Percentiles rank a stretch among this genome's conserved stretches.
phyloP scores from a whole-genome alignment of 1,140 invertebrate species.

The Antheraea mylitta region DNA sequence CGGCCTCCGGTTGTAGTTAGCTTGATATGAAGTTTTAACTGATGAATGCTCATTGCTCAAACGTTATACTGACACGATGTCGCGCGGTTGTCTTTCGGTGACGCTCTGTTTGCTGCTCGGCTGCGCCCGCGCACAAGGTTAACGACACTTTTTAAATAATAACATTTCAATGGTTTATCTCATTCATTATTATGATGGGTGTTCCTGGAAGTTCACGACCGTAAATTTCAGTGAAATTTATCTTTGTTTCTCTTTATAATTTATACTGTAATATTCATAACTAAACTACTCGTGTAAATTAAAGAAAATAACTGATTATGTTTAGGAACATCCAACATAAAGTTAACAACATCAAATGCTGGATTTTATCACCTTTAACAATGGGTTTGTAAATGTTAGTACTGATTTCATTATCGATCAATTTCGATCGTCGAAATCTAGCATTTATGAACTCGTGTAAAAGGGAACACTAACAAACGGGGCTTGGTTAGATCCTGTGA shows the following conservation, averaged over 20 bases:
- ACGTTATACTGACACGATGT: slow-evolving; percentile 29
- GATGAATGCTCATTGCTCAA: neutral
- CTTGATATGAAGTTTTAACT: neutral
- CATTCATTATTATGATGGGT: slow-evolving; percentile 20
- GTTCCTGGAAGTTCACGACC: slow-evolving; percentile 16
- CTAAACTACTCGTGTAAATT: no score
- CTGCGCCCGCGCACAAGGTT: slow-evolving; percentile 41
- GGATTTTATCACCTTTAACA: slow-evolving; percentile 22
- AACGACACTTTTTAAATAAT: slow-evolving; percentile 22
- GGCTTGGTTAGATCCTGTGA: slow-evolving; percentile 74
- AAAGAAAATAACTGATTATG: neutral
- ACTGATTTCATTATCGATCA: neutral
- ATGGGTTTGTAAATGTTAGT: slow-evolving; percentile 33
- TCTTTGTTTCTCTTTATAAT: neutral
- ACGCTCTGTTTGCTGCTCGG: slow-evolving; percentile 30
- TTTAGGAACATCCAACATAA: slow-evolving; percentile 25
- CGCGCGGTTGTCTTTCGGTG: slow-evolving; percentile 30
- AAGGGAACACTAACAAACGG: slow-evolving; percentile 46
- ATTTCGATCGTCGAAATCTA: neutral
- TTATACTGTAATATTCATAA: no score
- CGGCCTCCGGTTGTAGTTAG: slow-evolving; percentile 6
- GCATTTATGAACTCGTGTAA: slow-evolving; percentile 51
- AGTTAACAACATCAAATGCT: slow-evolving; percentile 22
- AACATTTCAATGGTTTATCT: slow-evolving; percentile 24
- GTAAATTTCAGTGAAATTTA: neutral